These are phyloP conservation scores for Meda fulgida DNA, from an alignment of 2,797 vertebrate genomes.

Conservation along the genomic window DNA sequence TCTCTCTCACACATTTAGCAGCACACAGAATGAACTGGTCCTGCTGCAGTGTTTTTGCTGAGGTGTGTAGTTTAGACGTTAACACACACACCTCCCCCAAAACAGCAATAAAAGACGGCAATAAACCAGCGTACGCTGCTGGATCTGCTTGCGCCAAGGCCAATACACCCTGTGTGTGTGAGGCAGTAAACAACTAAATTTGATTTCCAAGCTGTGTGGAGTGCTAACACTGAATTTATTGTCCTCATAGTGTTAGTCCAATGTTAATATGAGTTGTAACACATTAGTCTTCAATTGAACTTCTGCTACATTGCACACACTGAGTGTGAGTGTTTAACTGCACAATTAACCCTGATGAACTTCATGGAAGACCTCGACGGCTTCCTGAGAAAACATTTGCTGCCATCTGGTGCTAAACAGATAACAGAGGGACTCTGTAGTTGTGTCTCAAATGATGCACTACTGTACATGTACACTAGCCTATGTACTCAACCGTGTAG, in stretches of 20 bases:
- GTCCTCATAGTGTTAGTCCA: neutral
- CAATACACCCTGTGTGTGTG: neutral
- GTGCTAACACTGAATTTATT: neutral
- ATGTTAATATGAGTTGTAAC: neutral
- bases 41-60: conserved; percentile 26
- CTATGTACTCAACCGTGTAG: too few relatives aligned
- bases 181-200: conserved; percentile 35
- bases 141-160: conserved; percentile 13
- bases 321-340: neutral
- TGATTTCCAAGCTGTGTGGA: conserved; percentile 20
- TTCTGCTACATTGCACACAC: neutral
- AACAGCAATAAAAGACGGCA: conserved; percentile 13
- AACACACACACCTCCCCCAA: neutral
- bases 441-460: neutral
- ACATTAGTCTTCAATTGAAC: conserved; percentile 16
- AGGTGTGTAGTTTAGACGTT: conserved; percentile 24
- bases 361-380: neutral
- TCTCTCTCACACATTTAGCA: neutral
- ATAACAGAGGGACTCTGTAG: neutral
- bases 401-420: conserved; percentile 4
- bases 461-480: too few relatives aligned
- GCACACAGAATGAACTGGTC: neutral
- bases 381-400: neutral
- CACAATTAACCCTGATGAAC: conserved; percentile 14
- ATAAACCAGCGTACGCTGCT: conserved; percentile 30